phyloP scores from a whole-genome alignment of 2,888 invertebrate species.

The Boloria selene region DNA sequence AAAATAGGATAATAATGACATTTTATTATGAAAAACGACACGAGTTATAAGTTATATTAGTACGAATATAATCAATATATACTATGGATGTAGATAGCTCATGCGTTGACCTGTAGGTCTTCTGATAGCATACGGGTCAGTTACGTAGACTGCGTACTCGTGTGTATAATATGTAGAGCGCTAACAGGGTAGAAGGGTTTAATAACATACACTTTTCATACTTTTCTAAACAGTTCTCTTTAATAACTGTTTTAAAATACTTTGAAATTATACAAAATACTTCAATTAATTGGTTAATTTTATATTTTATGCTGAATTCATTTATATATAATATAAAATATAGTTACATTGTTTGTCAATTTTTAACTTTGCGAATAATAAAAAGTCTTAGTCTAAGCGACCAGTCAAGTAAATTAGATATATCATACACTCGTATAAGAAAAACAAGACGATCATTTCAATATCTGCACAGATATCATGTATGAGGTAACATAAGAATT shows the following conservation, averaged over 20 bases:
- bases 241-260: background rate
- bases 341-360: too few species aligned
- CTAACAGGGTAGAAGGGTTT: slow-evolving; percentile 14
- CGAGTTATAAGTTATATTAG: background rate
- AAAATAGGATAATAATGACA: background rate
- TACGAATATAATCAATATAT: slow-evolving; percentile 7
- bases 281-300: too few species aligned
- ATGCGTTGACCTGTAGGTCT: slow-evolving; percentile 62
- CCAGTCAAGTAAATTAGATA: too few species aligned
- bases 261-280: background rate
- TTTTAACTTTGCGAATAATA: background rate
- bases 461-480: too few species aligned
- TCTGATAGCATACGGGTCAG: slow-evolving; percentile 58
- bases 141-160: slow-evolving; percentile 30
- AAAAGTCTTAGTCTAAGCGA: too few species aligned
- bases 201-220: slow-evolving; percentile 1
- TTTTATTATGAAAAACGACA: background rate
- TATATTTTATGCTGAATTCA: too few species aligned
- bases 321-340: too few species aligned
- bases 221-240: background rate
- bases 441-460: too few species aligned
- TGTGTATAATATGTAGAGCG: slow-evolving; percentile 21
- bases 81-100: slow-evolving; percentile 51
- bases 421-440: too few species aligned
- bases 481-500: too few species aligned